Evolutionary conservation across 2,113 vertebrate species (phyloP).

Genomic region (Lanius collurio): DNA sequence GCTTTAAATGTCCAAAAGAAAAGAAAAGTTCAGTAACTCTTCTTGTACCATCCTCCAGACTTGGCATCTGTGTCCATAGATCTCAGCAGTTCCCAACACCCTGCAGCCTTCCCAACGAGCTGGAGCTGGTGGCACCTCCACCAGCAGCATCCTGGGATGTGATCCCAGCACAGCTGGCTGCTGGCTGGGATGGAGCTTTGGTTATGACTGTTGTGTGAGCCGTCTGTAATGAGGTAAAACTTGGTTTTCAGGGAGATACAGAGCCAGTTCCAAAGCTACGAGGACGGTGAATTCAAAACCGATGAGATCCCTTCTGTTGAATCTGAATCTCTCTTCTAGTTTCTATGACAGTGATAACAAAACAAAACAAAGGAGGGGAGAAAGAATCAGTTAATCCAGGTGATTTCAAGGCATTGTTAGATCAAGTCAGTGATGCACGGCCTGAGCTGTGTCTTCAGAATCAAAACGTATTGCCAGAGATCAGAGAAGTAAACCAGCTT

Average conservation of each 20-base stretch:
- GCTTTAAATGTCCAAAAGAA: conserved; percentile 62
- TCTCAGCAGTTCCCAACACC: background rate
- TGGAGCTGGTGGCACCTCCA: background rate
- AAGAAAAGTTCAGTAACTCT: conserved; percentile 10
- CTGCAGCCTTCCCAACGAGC: background rate
- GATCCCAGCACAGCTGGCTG: background rate
- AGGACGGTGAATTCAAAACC: conserved; percentile 95
- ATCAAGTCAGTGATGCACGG: background rate
- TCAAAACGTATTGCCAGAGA: background rate
- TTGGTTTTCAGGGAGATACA: conserved; percentile 93
- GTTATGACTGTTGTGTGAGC: conserved; percentile 86
- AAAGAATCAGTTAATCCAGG: background rate
- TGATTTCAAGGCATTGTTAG: background rate
- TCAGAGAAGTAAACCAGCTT: background rate
- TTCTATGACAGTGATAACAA: conserved; percentile 74
- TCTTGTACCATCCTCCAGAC: conserved; percentile 35
- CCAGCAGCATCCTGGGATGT: background rate
- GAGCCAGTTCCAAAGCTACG: conserved; percentile 95
- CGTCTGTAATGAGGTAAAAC: conserved; percentile 94
- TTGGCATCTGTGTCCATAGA: background rate
- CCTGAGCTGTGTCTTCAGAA: background rate
- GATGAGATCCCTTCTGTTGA: conserved; percentile 91
- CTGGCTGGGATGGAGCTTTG: background rate
- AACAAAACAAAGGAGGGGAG: background rate
- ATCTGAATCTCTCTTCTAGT: conserved; percentile 93